Base-by-base conservation (phyloP, 2,113 vertebrate species). In the Puntigrus tetrazona region DNA sequence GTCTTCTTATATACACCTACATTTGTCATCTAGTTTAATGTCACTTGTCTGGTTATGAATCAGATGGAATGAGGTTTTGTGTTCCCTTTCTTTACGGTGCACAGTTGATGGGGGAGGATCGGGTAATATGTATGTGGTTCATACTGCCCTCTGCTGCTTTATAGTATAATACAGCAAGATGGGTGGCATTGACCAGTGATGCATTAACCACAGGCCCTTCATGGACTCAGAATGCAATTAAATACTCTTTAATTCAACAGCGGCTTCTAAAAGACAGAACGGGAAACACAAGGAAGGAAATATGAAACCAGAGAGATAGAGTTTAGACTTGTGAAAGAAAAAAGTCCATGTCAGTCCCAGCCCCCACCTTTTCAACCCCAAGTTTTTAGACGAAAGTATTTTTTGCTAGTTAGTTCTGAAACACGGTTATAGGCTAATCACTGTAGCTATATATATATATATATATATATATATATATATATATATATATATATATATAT, bases 21-120 rank as follows among this genome's bases (percentile, higher is more conserved):
- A 27, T 27, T 63, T 34, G 55, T 73, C 70, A 43, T 14, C 14
- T 27, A 61, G 55, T 61, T 43, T 25, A 59, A 43, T 41, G 77
- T 79, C 77, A 78, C 55, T n/a, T 79, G 77, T 79, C 5, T 43
- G 3, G 77, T 61, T 79, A 79, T 79, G 77, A 79, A 79, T 79
- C 77, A 63, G 20, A n/a, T 78, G 76, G 34, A 59, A 34, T 27
- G 31, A 55, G 11, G 22, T 57, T 59, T 6, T 38, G 6, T 5
- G 0, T n/a, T 57, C 31, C 41, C 10, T 43, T 7, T 6, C n/a
- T 14, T n/a, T n/a, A 70, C 34, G n/a, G 9, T 25, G 70, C 11
- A 27, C 11, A 14, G 38, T 69, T 34, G 16, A 31, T 5, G 52
- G 5, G 6, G 52, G 27, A 36, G 20, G 20, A 59, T 22, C 0